phyloP scores from a whole-genome alignment of 2,113 vertebrate genomes.

The Pluvianellus socialis region DNA sequence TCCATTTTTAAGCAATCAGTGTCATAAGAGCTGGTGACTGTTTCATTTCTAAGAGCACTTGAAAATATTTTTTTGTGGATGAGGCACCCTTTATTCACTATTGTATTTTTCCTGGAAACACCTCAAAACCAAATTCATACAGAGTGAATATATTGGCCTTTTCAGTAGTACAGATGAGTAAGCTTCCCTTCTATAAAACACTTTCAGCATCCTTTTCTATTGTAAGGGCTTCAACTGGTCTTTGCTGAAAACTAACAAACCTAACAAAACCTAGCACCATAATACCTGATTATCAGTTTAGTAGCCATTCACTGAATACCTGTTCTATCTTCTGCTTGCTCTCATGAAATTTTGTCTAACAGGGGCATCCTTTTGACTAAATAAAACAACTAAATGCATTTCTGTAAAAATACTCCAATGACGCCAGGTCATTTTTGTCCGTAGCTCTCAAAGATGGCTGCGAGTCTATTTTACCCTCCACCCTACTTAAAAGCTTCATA shows the following conservation, averaged over 20 bases:
- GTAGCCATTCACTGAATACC: background rate
- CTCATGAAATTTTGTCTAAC: background rate
- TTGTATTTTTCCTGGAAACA: slow-evolving; percentile 29
- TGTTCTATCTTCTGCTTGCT: background rate
- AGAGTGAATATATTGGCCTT: background rate
- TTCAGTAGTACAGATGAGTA: background rate
- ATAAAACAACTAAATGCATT: background rate
- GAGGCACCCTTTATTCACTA: slow-evolving; percentile 7
- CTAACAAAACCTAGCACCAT: background rate
- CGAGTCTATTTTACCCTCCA: background rate
- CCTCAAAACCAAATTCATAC: background rate
- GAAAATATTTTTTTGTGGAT: slow-evolving; percentile 4
- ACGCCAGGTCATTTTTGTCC: background rate
- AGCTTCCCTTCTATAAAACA: background rate
- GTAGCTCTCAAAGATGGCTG: background rate
- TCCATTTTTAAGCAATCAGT: slow-evolving; percentile 17
- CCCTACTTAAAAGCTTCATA: background rate
- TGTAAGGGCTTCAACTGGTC: background rate
- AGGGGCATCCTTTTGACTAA: background rate
- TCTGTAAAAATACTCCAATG: background rate
- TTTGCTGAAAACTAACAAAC: background rate
- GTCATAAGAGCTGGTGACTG: slow-evolving; percentile 20
- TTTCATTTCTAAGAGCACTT: background rate
- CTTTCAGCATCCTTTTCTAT: background rate
- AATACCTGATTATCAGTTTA: background rate